Conservation (phyloP, 2,797 vertebrate genomes). For the Aeoliscus strigatus region DNA sequence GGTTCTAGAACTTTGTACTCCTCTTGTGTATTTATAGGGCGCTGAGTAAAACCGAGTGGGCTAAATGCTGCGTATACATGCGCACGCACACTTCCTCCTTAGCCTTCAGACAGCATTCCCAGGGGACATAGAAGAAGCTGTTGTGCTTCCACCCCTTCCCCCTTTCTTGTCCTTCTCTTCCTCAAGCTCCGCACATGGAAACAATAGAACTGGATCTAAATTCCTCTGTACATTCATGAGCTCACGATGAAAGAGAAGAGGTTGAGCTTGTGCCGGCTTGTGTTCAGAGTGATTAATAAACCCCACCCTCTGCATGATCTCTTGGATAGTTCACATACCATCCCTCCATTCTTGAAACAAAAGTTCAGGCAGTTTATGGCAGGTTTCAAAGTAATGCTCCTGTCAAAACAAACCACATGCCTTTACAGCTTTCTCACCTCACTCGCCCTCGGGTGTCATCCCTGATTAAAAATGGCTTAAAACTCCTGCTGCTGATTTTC, state of each 20-base stretch:
- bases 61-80: constrained; percentile 8
- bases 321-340: constrained; percentile 14
- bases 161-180: constrained; percentile 13
- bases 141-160: constrained; percentile 39
- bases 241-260: constrained; percentile 10
- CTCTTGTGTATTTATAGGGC: no score
- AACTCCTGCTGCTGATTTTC: no score
- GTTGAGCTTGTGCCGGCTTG: constrained; percentile 34
- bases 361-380: constrained; percentile 10
- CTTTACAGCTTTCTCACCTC: constrained; percentile 16
- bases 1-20: no score
- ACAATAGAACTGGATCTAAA: constrained; percentile 37
- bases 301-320: constrained; percentile 3
- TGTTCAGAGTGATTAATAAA: constrained; percentile 24
- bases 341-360: constrained; percentile 8
- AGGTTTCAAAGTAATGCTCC: constrained; percentile 20
- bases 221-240: constrained; percentile 29
- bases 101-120: constrained; percentile 44
- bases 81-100: constrained; percentile 39
- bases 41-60: no score
- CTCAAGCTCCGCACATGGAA: constrained; percentile 36
- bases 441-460: constrained; percentile 1
- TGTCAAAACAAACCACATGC: constrained; percentile 30
- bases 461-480: no score
- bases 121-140: constrained; percentile 56